Evolutionary conservation across 1,140 invertebrate genomes (phyloP).

Genomic region (Hyphantria cunea): DNA sequence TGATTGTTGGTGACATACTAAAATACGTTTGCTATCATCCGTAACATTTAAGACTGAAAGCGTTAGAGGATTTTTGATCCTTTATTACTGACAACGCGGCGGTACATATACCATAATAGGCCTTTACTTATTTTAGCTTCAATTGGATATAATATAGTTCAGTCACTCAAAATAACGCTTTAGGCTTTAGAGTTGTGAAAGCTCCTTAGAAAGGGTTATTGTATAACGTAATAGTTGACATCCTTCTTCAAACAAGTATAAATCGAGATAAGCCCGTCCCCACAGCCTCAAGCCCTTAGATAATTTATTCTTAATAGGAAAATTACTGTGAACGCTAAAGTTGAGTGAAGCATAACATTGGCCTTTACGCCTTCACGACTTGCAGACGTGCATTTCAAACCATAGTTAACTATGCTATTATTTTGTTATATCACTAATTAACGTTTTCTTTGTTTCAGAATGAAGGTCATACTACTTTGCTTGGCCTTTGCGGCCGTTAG

Average conservation of each 20-base stretch:
- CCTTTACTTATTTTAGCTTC: too few relatives aligned
- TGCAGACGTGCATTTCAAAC: conserved; percentile 61
- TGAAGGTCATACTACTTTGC: conserved; percentile 77
- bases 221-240: conserved; percentile 59
- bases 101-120: too few relatives aligned
- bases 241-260: conserved; percentile 63
- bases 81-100: too few relatives aligned
- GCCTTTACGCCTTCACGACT: conserved; percentile 73
- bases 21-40: too few relatives aligned
- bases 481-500: conserved; percentile 72
- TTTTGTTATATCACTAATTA: conserved; percentile 56
- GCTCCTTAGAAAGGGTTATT: conserved; percentile 31
- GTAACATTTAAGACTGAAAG: too few relatives aligned
- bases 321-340: conserved; percentile 65
- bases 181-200: conserved; percentile 3
- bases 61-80: too few relatives aligned
- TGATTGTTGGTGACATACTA: too few relatives aligned
- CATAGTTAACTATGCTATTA: conserved; percentile 47
- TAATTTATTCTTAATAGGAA: conserved; percentile 74
- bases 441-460: conserved; percentile 67
- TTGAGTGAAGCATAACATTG: conserved; percentile 74
- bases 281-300: conserved; percentile 66
- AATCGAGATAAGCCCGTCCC: conserved; percentile 56
- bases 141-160: conserved; percentile 35
- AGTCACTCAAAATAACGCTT: too few relatives aligned